Conservation (phyloP, 1,140 invertebrate genomes). For the Micrasema longulum region DNA sequence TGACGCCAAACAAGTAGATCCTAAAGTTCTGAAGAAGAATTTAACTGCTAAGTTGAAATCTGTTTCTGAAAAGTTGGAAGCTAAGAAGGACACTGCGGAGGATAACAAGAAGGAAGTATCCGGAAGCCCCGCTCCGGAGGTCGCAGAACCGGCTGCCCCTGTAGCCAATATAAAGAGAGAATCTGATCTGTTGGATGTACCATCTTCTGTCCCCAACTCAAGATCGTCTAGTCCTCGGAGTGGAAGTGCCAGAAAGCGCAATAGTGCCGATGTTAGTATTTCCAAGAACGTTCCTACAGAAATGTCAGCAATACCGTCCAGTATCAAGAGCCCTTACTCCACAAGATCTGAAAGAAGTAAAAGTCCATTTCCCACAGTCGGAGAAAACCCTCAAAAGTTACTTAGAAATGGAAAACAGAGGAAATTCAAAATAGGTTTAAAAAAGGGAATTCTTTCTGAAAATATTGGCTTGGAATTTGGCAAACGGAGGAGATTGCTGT, state of each 20-base stretch:
- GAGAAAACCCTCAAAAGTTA: constrained; percentile 63
- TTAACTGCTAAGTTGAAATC: constrained; percentile 43
- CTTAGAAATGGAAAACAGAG: constrained; percentile 75
- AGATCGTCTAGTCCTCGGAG: constrained; percentile 66
- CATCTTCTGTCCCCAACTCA: constrained; percentile 54
- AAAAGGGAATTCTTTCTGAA: constrained; percentile 67
- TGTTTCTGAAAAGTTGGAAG: constrained; percentile 42
- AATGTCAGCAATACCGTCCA: constrained; percentile 58
- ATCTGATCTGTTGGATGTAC: constrained; percentile 51
- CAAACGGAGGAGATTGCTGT: constrained; percentile 63
- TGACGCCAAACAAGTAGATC: constrained; percentile 58
- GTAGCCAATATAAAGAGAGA: constrained; percentile 65
- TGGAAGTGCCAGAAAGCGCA: constrained; percentile 59
- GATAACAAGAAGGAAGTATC: constrained; percentile 53
- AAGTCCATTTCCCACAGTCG: constrained; percentile 63
- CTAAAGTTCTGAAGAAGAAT: constrained; percentile 37
- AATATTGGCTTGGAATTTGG: constrained; percentile 66
- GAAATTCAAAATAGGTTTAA: constrained; percentile 64
- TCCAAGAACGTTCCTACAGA: constrained; percentile 64
- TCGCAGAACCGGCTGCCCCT: constrained; percentile 55
- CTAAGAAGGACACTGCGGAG: constrained; percentile 57
- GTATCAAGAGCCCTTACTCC: constrained; percentile 66
- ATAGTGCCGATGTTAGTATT: constrained; percentile 64
- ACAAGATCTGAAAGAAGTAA: constrained; percentile 69
- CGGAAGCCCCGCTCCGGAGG: constrained; percentile 56